A percentile compares a stretch with the other conserved stretches of the same genome.
These are phyloP conservation scores for Microtus oregoni DNA, from an alignment of 2,113 vertebrate genomes.

Conservation along the genomic window DNA sequence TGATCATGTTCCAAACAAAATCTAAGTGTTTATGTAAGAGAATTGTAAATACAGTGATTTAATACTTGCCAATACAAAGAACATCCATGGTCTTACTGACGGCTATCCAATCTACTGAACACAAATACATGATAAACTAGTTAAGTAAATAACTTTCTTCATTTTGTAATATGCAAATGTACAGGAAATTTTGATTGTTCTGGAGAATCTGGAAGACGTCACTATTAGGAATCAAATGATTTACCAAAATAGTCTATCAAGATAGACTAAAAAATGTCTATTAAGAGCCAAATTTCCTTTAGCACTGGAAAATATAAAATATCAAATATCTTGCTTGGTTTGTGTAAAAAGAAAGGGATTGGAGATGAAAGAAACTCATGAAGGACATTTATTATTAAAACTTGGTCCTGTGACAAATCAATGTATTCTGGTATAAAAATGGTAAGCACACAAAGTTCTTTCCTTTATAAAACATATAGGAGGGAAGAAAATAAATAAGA, in stretches of 20 bases:
- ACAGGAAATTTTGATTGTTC: neutral
- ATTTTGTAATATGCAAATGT: slow-evolving; percentile 33
- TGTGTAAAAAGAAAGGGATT: neutral
- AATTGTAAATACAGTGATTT: slow-evolving; percentile 80
- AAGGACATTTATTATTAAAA: neutral
- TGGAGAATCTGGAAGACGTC: slow-evolving; percentile 13
- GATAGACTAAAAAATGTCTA: neutral
- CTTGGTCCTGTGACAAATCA: neutral
- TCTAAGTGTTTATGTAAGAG: slow-evolving; percentile 77
- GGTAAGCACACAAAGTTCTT: neutral
- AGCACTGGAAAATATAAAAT: neutral
- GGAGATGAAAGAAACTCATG: neutral
- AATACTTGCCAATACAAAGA: slow-evolving; percentile 75
- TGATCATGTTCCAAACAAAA: slow-evolving; percentile 80
- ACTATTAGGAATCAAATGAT: no score
- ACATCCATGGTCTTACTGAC: slow-evolving; percentile 75
- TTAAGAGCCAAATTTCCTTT: neutral
- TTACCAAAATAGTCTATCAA: neutral
- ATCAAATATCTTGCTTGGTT: neutral
- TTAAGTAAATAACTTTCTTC: slow-evolving; percentile 68
- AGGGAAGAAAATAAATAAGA: neutral
- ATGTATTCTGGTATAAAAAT: neutral
- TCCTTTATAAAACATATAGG: neutral
- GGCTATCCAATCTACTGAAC: slow-evolving; percentile 75
- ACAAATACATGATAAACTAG: slow-evolving; percentile 58